phyloP scores from a whole-genome alignment of 1,140 invertebrate species.

The Drosophila aff. region DNA sequence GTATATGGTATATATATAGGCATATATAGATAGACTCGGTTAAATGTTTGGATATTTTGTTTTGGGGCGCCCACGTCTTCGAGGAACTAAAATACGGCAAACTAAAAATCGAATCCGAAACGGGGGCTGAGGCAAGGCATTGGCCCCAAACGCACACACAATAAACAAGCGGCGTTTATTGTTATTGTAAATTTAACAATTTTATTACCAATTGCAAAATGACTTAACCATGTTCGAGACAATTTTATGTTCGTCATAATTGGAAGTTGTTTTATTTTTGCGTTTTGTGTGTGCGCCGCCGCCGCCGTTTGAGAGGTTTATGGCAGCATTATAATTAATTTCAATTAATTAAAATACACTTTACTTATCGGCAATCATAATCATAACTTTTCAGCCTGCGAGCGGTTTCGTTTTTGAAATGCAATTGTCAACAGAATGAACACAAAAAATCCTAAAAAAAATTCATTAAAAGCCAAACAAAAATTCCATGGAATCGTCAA shows the following conservation, averaged over 20 bases:
- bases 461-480: slow-evolving; percentile 2
- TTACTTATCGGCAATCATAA: slow-evolving; percentile 68
- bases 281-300: slow-evolving; percentile 20
- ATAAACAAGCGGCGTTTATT: slow-evolving; percentile 60
- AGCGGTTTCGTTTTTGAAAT: slow-evolving; percentile 57
- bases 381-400: slow-evolving; percentile 32
- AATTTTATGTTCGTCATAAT: slow-evolving; percentile 78
- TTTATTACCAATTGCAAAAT: slow-evolving; percentile 72
- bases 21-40: slow-evolving; percentile 31
- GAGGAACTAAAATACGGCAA: slow-evolving; percentile 41
- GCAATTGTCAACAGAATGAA: slow-evolving; percentile 32
- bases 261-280: slow-evolving; percentile 51
- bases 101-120: slow-evolving; percentile 36
- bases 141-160: slow-evolving; percentile 29
- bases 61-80: slow-evolving; percentile 42
- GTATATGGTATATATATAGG: neutral
- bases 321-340: slow-evolving; percentile 74
- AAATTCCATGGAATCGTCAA: slow-evolving; percentile 26
- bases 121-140: slow-evolving; percentile 38
- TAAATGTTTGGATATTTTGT: slow-evolving; percentile 54
- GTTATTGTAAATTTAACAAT: slow-evolving; percentile 68
- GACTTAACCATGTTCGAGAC: slow-evolving; percentile 67
- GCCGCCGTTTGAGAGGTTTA: slow-evolving; percentile 34
- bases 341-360: slow-evolving; percentile 81
- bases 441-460: slow-evolving; percentile 8